Evolutionary conservation across 2,888 invertebrate genomes (phyloP).

Genomic region (Cheilosia vulpina): DNA sequence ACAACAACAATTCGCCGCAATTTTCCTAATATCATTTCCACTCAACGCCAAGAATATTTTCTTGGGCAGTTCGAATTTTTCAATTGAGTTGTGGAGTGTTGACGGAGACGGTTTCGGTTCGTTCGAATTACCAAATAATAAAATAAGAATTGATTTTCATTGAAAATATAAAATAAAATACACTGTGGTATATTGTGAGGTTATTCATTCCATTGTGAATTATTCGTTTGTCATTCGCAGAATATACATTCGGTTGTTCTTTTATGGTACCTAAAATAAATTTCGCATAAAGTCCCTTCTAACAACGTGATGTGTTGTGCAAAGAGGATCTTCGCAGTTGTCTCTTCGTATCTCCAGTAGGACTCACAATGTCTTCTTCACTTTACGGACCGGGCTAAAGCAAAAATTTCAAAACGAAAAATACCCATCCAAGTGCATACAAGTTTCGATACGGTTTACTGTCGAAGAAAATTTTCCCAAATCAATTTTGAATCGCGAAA

Average conservation of each 20-base stretch:
- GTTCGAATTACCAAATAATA: conserved; percentile 53
- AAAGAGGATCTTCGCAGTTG: conserved; percentile 21
- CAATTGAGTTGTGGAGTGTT: conserved; percentile 64
- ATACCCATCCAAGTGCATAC: conserved; percentile 3
- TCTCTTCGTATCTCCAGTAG: conserved; percentile 39
- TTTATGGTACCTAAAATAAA: not conserved
- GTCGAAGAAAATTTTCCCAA: conserved; percentile 11
- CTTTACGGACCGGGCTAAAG: conserved; percentile 71
- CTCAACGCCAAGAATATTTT: conserved; percentile 63
- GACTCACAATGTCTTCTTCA: conserved; percentile 70
- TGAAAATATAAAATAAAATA: conserved; percentile 1
- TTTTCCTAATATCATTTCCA: conserved; percentile 56
- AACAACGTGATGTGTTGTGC: conserved; percentile 44
- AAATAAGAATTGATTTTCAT: conserved; percentile 18
- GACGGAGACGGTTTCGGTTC: conserved; percentile 52
- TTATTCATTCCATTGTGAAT: conserved; percentile 1
- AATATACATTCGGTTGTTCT: not conserved
- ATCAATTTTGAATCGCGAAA: not conserved
- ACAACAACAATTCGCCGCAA: conserved; percentile 58
- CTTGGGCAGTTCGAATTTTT: conserved; percentile 69
- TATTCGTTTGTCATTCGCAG: not conserved
- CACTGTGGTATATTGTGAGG: conserved; percentile 4
- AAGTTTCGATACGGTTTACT: conserved; percentile 10
- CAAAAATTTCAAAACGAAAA: not conserved
- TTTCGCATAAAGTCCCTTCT: not conserved